A percentile compares a stretch with the other conserved stretches of the same genome.
phyloP scores from a whole-genome alignment of 2,113 vertebrate genomes.

The Aegotheles bennettii region DNA sequence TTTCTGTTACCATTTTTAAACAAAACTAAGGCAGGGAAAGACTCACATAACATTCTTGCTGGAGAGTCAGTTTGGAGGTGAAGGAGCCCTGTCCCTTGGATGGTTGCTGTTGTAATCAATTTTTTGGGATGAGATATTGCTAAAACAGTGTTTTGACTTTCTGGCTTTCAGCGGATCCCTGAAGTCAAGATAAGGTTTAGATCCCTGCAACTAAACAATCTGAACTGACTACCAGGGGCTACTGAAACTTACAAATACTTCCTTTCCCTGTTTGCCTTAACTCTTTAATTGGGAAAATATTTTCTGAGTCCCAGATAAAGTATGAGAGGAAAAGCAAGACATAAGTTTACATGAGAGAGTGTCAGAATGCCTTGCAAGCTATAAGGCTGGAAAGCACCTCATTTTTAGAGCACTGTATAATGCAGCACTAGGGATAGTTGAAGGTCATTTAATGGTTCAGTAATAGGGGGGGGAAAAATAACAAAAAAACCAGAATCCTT shows the following conservation, averaged over 20 bases:
- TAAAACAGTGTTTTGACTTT: neutral
- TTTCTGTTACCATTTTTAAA: neutral
- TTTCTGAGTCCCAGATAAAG: neutral
- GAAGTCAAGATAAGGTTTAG: neutral
- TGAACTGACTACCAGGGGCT: neutral
- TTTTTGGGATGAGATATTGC: neutral
- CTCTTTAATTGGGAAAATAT: neutral
- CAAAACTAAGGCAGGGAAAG: neutral
- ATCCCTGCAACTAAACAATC: neutral
- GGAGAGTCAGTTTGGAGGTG: neutral
- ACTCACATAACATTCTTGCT: neutral
- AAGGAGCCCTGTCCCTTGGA: neutral
- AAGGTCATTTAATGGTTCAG: neutral
- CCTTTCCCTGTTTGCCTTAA: neutral
- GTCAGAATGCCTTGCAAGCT: neutral
- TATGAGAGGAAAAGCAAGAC: neutral
- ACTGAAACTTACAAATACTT: neutral
- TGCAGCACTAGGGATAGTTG: accelerated
- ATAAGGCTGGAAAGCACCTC: neutral
- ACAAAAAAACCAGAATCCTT: neutral
- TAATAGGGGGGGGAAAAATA: neutral
- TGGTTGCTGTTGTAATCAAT: neutral
- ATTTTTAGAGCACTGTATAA: neutral
- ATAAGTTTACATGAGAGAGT: neutral
- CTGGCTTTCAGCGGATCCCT: neutral